phyloP scores from a whole-genome alignment of 2,888 invertebrate species.

The Aelia acuminata region DNA sequence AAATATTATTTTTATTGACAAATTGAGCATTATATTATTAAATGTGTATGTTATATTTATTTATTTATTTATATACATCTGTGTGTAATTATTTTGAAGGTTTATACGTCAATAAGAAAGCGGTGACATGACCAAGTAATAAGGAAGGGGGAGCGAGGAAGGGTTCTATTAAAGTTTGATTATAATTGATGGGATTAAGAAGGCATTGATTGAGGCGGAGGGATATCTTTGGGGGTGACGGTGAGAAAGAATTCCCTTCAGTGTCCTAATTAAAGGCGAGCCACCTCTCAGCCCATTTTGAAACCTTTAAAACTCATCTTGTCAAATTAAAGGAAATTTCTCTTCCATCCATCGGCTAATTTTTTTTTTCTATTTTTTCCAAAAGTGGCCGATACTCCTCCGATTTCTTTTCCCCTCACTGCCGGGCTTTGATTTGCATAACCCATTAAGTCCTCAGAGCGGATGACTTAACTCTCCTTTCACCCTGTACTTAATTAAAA shows the following conservation, averaged over 20 bases:
- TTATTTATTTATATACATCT: too few species aligned
- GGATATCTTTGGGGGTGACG: conserved; percentile 2
- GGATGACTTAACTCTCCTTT: conserved; percentile 64
- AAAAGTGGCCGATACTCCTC: conserved; percentile 46
- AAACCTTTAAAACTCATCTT: conserved; percentile 64
- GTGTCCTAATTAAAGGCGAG: conserved; percentile 49
- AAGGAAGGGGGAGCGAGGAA: neutral
- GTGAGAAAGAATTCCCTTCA: conserved; percentile 24
- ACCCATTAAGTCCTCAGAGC: conserved; percentile 64
- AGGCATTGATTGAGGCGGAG: conserved; percentile 14
- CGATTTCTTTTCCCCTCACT: conserved; percentile 58
- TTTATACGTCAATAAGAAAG: neutral
- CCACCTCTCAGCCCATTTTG: conserved; percentile 6
- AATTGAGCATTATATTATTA: too few species aligned
- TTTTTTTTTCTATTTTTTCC: conserved; percentile 56
- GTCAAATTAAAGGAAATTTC: conserved; percentile 65
- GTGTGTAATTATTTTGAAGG: neutral
- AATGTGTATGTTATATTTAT: too few species aligned
- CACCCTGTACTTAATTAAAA: conserved; percentile 65
- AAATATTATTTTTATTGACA: too few species aligned
- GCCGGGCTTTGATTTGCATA: conserved; percentile 63
- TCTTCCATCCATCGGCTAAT: conserved; percentile 59
- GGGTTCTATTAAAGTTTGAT: conserved; percentile 26
- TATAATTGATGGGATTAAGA: conserved; percentile 44
- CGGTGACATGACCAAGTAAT: neutral